phyloP scores from a whole-genome alignment of 2,797 vertebrate species.

The Danionella dracula region DNA sequence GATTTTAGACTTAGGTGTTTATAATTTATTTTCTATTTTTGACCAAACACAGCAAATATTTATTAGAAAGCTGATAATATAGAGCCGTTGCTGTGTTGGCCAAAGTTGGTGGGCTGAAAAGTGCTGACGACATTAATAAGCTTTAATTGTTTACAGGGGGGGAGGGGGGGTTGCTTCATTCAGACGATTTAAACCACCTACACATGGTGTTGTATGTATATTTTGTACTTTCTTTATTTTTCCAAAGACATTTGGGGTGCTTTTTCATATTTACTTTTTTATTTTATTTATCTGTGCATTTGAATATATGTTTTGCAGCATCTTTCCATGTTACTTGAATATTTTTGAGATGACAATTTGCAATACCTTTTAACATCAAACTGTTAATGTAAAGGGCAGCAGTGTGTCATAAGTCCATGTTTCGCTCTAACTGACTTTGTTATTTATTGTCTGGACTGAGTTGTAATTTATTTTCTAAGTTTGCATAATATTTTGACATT shows the following conservation, averaged over 20 bases:
- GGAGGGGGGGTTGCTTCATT: constrained; percentile 25
- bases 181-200: constrained; percentile 49
- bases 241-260: not conserved
- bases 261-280: not conserved
- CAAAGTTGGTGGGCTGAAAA: not conserved
- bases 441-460: not conserved
- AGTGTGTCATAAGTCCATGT: constrained; percentile 27
- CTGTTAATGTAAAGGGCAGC: not conserved
- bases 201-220: constrained; percentile 71
- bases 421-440: constrained; percentile 29
- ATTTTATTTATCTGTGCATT: constrained; percentile 4
- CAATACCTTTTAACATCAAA: constrained; percentile 9
- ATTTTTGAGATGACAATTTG: constrained; percentile 6
- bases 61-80: not conserved
- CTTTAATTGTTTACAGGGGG: constrained; percentile 40
- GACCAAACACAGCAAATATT: not conserved
- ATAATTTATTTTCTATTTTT: no score
- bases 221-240: constrained; percentile 54
- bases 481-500: constrained; percentile 15
- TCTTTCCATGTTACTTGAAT: constrained; percentile 46
- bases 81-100: not conserved
- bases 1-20: not conserved
- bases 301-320: constrained; percentile 9
- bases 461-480: not conserved
- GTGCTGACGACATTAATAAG: not conserved